phyloP scores from a whole-genome alignment of 2,113 vertebrate genomes.

The Gallinago paraguaiae region DNA sequence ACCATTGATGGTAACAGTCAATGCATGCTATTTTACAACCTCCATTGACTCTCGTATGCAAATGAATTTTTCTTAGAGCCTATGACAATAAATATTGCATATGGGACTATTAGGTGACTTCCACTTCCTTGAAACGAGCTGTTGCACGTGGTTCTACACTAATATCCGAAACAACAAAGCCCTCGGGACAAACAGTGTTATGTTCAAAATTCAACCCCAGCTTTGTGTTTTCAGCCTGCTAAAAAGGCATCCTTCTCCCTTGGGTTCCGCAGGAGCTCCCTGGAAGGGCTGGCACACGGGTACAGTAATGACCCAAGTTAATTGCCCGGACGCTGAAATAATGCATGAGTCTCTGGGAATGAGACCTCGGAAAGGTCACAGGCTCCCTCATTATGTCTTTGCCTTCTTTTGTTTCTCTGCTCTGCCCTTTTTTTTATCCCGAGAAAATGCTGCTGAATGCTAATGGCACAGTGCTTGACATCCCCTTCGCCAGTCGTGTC shows the following conservation, averaged over 20 bases:
- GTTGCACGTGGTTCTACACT: neutral
- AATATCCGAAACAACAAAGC: neutral
- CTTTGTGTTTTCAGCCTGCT: neutral
- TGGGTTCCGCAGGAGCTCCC: accelerated
- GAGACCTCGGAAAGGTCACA: neutral
- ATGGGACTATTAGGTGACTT: neutral
- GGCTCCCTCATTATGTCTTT: neutral
- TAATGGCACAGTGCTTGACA: neutral
- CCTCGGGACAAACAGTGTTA: neutral
- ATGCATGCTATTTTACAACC: neutral
- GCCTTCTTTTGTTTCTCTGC: neutral
- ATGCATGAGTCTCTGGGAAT: neutral
- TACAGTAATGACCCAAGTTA: neutral
- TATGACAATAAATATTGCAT: neutral
- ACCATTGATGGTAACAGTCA: neutral
- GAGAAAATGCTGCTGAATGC: neutral
- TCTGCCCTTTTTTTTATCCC: slow-evolving; percentile 20
- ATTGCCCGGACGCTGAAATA: slow-evolving; percentile 12
- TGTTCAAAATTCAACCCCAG: neutral
- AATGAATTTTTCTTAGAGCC: neutral
- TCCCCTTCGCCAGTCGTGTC: neutral
- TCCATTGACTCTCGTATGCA: neutral
- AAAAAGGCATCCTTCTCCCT: neutral
- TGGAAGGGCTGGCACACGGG: neutral
- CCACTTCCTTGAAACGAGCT: neutral